A percentile compares a stretch with the other conserved stretches of the same genome.
phyloP scores from a whole-genome alignment of 2,113 vertebrate genomes.

The Actinemys pallida region DNA sequence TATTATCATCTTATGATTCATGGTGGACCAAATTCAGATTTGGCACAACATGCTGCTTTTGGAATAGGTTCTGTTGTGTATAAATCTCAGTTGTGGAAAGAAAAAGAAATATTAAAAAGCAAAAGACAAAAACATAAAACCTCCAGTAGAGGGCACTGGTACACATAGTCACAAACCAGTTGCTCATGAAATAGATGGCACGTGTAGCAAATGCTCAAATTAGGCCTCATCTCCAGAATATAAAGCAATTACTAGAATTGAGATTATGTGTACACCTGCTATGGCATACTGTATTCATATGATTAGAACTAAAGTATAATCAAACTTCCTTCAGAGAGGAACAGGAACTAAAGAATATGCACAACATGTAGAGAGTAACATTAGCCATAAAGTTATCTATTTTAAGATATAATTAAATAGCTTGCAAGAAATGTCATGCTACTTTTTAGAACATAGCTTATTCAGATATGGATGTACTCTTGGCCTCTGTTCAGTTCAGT shows the following conservation, averaged over 20 bases:
- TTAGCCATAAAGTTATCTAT: neutral
- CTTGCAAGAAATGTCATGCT: fast-evolving
- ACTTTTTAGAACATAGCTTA: neutral
- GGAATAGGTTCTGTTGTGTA: neutral
- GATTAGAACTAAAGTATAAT: neutral
- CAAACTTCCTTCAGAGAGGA: neutral
- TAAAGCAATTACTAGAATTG: neutral
- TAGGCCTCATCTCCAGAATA: neutral
- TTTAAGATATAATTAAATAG: fast-evolving
- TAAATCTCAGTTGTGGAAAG: neutral
- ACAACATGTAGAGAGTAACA: neutral
- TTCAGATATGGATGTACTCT: neutral
- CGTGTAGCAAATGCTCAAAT: neutral
- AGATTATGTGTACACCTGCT: neutral
- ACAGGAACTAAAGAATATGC: neutral
- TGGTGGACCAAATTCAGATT: neutral
- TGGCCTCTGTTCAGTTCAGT: neutral
- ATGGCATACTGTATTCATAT: neutral
- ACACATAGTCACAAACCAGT: neutral
- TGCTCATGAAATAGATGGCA: neutral
- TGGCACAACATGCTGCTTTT: neutral
- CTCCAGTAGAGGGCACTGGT: neutral
- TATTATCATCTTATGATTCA: neutral
- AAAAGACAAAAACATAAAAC: neutral
- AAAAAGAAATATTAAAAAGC: neutral